Evolutionary conservation across 2,113 vertebrate genomes (phyloP).

Genomic region (Engraulis encrasicolus): DNA sequence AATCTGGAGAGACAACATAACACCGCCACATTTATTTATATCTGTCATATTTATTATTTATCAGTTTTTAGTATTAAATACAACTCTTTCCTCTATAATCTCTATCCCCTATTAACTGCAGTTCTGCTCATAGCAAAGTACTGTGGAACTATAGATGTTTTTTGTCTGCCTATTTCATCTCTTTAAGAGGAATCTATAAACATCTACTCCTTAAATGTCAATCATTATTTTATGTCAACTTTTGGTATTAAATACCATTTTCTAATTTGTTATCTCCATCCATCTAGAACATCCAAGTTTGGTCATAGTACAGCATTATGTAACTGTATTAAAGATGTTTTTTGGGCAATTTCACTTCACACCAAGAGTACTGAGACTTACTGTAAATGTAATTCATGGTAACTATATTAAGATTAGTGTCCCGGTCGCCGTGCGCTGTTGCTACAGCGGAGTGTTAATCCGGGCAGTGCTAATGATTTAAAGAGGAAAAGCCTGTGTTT

Average conservation of each 20-base stretch:
- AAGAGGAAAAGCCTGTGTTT: background rate
- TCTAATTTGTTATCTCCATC: background rate
- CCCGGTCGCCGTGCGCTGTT: background rate
- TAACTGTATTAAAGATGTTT: background rate
- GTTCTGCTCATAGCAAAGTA: background rate
- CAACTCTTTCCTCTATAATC: background rate
- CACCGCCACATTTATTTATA: too few species aligned
- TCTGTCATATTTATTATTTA: background rate
- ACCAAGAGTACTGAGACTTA: background rate
- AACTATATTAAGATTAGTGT: background rate
- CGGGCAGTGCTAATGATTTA: background rate
- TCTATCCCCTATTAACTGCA: too few species aligned
- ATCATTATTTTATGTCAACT: background rate
- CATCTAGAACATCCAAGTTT: too few species aligned
- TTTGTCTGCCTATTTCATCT: background rate
- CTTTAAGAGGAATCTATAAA: too few species aligned
- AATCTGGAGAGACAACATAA: background rate
- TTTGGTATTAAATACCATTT: background rate
- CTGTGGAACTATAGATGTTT: background rate
- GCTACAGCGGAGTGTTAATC: background rate
- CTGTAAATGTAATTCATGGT: background rate
- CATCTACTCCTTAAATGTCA: too few species aligned
- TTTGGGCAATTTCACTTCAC: background rate
- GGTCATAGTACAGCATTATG: background rate
- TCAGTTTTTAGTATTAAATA: background rate